Evolutionary conservation across 1,140 invertebrate species (phyloP).

Genomic region (Drosophila sp.): DNA sequence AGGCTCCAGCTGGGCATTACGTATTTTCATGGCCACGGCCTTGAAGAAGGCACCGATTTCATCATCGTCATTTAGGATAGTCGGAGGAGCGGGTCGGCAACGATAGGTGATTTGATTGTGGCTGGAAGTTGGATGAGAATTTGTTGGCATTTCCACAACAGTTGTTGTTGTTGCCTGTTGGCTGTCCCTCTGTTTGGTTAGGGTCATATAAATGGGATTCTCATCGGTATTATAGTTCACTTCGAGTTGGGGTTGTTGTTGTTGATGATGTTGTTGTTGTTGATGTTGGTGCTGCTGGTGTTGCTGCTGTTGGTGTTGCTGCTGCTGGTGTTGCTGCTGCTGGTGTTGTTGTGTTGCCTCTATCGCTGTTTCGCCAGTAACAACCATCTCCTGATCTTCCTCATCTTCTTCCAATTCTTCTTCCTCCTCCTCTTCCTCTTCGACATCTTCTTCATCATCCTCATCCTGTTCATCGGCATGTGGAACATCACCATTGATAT

Average conservation of each 20-base stretch:
- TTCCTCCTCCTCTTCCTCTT: constrained; percentile 44
- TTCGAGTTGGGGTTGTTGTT: constrained; percentile 17
- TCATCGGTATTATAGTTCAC: constrained; percentile 57
- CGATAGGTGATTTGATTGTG: constrained; percentile 35
- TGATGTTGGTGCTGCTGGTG: constrained; percentile 47
- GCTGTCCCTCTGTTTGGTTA: constrained; percentile 61
- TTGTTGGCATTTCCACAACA: constrained; percentile 49
- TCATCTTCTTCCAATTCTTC: constrained; percentile 57
- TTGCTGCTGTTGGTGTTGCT: constrained; percentile 38
- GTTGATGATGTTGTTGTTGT: not conserved
- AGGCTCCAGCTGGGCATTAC: constrained; percentile 71
- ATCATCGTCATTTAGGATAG: constrained; percentile 54
- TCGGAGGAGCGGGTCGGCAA: constrained; percentile 32
- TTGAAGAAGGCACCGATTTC: constrained; percentile 80
- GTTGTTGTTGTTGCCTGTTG: constrained; percentile 25
- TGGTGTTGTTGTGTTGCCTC: constrained; percentile 31
- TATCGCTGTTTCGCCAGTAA: constrained; percentile 45
- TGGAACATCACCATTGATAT: constrained; percentile 71
- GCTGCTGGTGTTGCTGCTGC: constrained; percentile 29
- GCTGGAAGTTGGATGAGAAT: constrained; percentile 49
- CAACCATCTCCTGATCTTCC: constrained; percentile 62
- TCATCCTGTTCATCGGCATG: constrained; percentile 49
- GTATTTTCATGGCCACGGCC: constrained; percentile 80
- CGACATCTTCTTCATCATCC: constrained; percentile 35
- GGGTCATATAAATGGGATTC: constrained; percentile 60